These are phyloP conservation scores for Brotula barbata DNA, from an alignment of 2,797 vertebrate genomes.

Conservation along the genomic window DNA sequence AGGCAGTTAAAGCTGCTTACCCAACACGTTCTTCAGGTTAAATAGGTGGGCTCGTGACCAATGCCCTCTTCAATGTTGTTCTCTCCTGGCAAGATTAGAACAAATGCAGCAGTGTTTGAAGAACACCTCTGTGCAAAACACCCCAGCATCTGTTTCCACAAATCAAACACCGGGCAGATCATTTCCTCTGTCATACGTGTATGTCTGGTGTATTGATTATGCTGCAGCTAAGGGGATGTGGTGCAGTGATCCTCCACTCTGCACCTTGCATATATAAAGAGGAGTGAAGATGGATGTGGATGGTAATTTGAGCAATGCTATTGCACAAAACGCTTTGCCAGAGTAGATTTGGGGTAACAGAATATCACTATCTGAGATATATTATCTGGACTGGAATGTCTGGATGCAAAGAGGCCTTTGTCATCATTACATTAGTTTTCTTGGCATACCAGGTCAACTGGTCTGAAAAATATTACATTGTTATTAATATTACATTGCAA, in stretches of 20 bases:
- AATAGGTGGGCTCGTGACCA: slow-evolving; percentile 40
- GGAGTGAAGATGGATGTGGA: slow-evolving; percentile 3
- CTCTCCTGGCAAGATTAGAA: slow-evolving; percentile 22
- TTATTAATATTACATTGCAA: too few species aligned
- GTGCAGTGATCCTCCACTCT: slow-evolving; percentile 32
- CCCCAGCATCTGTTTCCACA: neutral
- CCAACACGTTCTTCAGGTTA: slow-evolving; percentile 44
- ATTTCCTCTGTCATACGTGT: slow-evolving; percentile 17
- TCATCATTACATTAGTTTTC: too few species aligned
- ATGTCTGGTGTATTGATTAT: slow-evolving; percentile 52
- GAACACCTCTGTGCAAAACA: slow-evolving; percentile 7
- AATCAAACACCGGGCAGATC: slow-evolving; percentile 34
- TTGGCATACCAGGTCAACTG: neutral
- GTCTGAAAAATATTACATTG: too few species aligned
- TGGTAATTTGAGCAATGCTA: neutral
- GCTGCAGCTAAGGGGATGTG: slow-evolving; percentile 52
- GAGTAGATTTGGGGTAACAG: neutral
- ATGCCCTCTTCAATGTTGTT: slow-evolving; percentile 11
- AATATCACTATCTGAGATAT: slow-evolving; percentile 2
- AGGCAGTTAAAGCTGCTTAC: slow-evolving; percentile 63
- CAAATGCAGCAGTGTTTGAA: neutral
- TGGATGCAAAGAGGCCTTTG: too few species aligned
- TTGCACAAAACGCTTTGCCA: slow-evolving; percentile 3
- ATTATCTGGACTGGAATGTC: too few species aligned
- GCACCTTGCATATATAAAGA: slow-evolving; percentile 7